Evolutionary conservation across 92 coral and sea anemone species (phyloP), one percentile per base, ranked within the genome.

Genomic region (Nematostella vectensis): DNA sequence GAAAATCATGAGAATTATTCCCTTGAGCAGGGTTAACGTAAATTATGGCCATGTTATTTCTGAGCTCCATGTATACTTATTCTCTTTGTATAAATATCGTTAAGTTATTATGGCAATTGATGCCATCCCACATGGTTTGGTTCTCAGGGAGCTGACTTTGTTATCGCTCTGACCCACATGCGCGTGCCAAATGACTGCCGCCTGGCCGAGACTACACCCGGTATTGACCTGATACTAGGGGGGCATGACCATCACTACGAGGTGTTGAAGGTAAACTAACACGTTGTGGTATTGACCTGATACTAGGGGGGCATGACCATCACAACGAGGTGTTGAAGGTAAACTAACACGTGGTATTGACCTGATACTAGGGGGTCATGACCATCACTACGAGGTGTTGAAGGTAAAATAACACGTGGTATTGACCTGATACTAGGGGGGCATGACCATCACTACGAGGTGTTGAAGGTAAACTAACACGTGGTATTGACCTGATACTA

Each of bases 221-320:
- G 95, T 15, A 87, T 91, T 50, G 96, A 91, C 58, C 77, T 91
- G 28, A 79, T 91, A 29, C 80, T 91, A 4, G 98, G 98, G 11
- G 98, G 98, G 2, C 98, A 91, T 50, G 98, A 91, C 25, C 98
- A 91, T 31, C 91, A 91, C 58, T 91, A 91, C 39, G 94, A 87
- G 65, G 68, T 76, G 9, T 39, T 69, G 30, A 68, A 87, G 63
- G 98, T 91, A 47, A 36, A 25, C 19, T 25, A 0, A 29, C 31
- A 30, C 1, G 8, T 36, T 36, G 42, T 15, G 15, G 42, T 16
- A 86, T 89, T 54, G 95, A 89, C 57, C 79, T 89, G 25, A 78
- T 89, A 29, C 79, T 89, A 4, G 97, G 97, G 13, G 97, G 97
- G 2, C 97, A 89, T 48, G 97, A 89, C 23, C 97, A 89, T 36